These are phyloP conservation scores for Tuta absoluta DNA, from an alignment of 2,888 invertebrate genomes.

Conservation along the genomic window DNA sequence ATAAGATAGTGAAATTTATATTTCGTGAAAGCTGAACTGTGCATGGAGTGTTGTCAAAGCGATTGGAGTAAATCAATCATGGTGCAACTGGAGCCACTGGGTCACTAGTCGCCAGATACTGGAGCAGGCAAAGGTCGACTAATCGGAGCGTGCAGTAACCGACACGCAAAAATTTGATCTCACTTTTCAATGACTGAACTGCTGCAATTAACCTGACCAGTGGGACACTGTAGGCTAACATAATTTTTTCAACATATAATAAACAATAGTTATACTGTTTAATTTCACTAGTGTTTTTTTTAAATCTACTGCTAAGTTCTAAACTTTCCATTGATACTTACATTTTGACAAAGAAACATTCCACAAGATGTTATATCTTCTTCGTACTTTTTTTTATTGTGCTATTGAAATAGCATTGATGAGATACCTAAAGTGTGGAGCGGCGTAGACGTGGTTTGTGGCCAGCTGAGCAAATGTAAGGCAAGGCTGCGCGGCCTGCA, in stretches of 20 bases:
- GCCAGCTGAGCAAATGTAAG: conserved; percentile 61
- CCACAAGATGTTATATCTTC: too few relatives aligned
- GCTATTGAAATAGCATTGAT: not conserved
- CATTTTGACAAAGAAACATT: too few relatives aligned
- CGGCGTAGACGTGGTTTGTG: too few relatives aligned
- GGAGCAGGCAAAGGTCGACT: conserved; percentile 34
- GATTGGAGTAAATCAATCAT: conserved; percentile 54
- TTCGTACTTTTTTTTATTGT: not conserved
- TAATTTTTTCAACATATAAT: too few relatives aligned
- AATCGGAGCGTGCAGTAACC: conserved; percentile 32
- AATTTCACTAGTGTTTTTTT: too few relatives aligned
- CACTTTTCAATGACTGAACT: not conserved
- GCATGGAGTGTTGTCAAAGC: conserved; percentile 37
- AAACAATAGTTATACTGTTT: too few relatives aligned
- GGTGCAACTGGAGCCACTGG: conserved; percentile 46
- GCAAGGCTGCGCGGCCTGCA: conserved; percentile 52
- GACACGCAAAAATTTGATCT: not conserved
- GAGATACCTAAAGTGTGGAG: not conserved
- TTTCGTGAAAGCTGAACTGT: conserved; percentile 52
- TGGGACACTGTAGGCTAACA: too few relatives aligned
- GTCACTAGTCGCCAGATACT: conserved; percentile 36
- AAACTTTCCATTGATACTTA: too few relatives aligned
- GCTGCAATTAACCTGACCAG: not conserved
- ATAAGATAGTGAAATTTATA: conserved; percentile 29
- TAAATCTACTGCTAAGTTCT: too few relatives aligned